A percentile compares a stretch with the other conserved stretches of the same genome.
These are phyloP conservation scores for mouse (Mus musculus) DNA, from an alignment of 2,113 vertebrate genomes.

Conservation along the genomic window GRCm39 chr7:64147001-64147500, in stretches of 20 bases:
- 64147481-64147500: not conserved
- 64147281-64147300: not conserved
- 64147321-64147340: accelerated
- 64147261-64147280: not conserved
- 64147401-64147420: accelerated
- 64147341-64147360: constrained; percentile 13
- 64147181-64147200: not conserved
- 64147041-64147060: not conserved
- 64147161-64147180: not conserved
- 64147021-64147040: not conserved
- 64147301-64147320: not conserved
- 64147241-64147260: not conserved
- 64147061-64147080: not conserved
- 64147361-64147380: not conserved
- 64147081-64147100: not conserved
- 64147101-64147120: not conserved
- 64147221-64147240: not conserved
- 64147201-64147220: not conserved
- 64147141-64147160: not conserved
- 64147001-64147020: not conserved
- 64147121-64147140: not conserved
- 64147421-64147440: not conserved
- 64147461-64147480: not conserved
- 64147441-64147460: not conserved
- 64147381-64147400: not conserved